Conservation (phyloP, 2,113 vertebrate species). For the Glaucomys volans region DNA sequence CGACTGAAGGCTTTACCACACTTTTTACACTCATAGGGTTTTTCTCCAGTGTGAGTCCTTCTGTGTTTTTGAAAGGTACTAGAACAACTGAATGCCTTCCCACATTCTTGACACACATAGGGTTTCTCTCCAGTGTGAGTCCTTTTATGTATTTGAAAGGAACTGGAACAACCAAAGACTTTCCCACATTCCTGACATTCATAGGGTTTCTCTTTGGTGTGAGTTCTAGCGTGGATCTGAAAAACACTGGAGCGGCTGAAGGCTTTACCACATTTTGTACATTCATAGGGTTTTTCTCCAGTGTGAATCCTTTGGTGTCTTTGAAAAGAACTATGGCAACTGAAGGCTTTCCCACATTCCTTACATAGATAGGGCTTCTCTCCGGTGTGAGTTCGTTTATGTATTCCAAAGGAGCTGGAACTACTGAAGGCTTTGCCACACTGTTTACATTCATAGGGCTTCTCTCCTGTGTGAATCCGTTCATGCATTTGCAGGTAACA, state of each 20-base stretch:
- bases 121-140: not conserved
- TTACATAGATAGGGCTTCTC: not conserved
- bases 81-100: not conserved
- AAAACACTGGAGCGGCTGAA: not conserved
- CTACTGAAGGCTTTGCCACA: slow-evolving; percentile 48
- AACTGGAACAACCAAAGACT: not conserved
- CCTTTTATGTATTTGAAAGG: not conserved
- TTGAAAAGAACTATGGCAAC: not conserved
- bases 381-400: slow-evolving; percentile 22
- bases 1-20: not conserved
- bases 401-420: slow-evolving; percentile 3
- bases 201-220: not conserved
- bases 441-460: slow-evolving; percentile 2
- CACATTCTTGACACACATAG: not conserved
- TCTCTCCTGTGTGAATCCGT: slow-evolving; percentile 58
- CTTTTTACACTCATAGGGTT: not conserved
- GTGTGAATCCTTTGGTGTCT: slow-evolving; percentile 53
- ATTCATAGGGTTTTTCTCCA: slow-evolving; percentile 57
- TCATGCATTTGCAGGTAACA: slow-evolving; percentile 39
- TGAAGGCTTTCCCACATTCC: not conserved
- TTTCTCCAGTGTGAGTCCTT: not conserved
- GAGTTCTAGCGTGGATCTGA: not conserved
- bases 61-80: not conserved
- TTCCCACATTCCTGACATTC: not conserved
- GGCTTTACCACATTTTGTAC: slow-evolving; percentile 42